Evolutionary conservation across 1,140 invertebrate species (phyloP).

Genomic region (Pseudomyrmex pallidus): DNA sequence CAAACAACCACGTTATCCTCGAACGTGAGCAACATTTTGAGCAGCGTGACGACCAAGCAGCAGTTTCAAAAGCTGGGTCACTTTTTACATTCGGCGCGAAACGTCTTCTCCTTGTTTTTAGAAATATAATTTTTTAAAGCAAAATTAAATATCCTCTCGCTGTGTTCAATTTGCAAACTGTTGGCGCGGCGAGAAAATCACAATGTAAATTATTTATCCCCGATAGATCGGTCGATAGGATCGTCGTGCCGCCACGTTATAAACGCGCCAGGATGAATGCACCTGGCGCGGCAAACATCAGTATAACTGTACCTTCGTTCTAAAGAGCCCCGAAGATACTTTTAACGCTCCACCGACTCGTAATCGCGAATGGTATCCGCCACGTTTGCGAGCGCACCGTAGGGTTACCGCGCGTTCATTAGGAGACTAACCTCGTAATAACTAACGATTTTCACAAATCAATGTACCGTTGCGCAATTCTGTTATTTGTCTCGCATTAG

Average conservation of each 20-base stretch:
- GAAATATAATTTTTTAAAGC: no score
- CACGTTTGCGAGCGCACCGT: not conserved
- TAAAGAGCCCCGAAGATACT: constrained; percentile 64
- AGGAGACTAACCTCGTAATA: constrained; percentile 51
- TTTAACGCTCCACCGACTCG: constrained; percentile 71
- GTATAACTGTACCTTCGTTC: constrained; percentile 70
- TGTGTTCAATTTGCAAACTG: not conserved
- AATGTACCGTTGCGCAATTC: constrained; percentile 48
- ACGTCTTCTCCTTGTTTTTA: not conserved
- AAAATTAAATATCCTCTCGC: not conserved
- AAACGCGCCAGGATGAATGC: constrained; percentile 50
- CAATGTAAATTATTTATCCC: constrained; percentile 12
- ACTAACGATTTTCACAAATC: constrained; percentile 58
- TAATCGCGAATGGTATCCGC: constrained; percentile 59
- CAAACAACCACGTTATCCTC: constrained; percentile 61
- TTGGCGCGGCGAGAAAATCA: not conserved
- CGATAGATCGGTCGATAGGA: constrained; percentile 6
- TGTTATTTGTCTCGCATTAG: constrained; percentile 27
- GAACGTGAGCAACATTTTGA: constrained; percentile 72
- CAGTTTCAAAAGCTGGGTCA: constrained; percentile 59
- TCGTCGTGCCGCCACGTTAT: constrained; percentile 34
- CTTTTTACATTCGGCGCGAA: constrained; percentile 26
- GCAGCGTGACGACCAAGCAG: constrained; percentile 33
- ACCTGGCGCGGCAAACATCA: constrained; percentile 36
- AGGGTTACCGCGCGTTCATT: constrained; percentile 55